A percentile compares a stretch with the other conserved stretches of the same genome.
phyloP scores from a whole-genome alignment of 2,888 invertebrate genomes.

The Cantharis rufa region DNA sequence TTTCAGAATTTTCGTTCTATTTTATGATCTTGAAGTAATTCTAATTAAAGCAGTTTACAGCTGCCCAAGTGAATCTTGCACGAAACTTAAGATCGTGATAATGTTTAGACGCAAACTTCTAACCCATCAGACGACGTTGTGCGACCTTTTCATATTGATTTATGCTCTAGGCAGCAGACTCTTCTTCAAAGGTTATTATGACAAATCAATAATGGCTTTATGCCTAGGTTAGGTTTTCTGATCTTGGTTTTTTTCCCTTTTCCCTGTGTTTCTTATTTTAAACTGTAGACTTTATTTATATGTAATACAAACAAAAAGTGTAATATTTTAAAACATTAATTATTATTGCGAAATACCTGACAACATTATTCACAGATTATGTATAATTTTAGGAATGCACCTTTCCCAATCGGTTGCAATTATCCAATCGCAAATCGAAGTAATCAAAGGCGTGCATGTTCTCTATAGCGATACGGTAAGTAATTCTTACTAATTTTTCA shows the following conservation, averaged over 20 bases:
- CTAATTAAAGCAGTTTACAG: no score
- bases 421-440: slow-evolving; percentile 93
- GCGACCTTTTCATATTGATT: no score
- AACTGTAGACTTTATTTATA: not conserved
- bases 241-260: no score
- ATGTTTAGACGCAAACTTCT: not conserved
- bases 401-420: slow-evolving; percentile 97
- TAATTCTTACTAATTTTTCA: slow-evolving; percentile 30
- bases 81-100: no score
- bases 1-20: no score
- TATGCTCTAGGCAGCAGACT: no score
- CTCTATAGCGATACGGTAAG: slow-evolving; percentile 92
- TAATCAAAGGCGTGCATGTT: slow-evolving; percentile 94
- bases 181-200: not conserved
- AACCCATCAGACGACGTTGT: no score
- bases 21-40: no score
- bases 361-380: not conserved
- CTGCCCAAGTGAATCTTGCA: not conserved
- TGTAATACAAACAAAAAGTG: not conserved
- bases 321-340: not conserved
- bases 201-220: not conserved
- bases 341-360: not conserved
- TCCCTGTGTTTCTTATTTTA: not conserved
- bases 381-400: slow-evolving; percentile 81
- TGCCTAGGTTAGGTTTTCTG: not conserved